These are phyloP conservation scores for Dendroctonus ponderosae DNA, from an alignment of 1,140 invertebrate species.

Conservation along the genomic window DNA sequence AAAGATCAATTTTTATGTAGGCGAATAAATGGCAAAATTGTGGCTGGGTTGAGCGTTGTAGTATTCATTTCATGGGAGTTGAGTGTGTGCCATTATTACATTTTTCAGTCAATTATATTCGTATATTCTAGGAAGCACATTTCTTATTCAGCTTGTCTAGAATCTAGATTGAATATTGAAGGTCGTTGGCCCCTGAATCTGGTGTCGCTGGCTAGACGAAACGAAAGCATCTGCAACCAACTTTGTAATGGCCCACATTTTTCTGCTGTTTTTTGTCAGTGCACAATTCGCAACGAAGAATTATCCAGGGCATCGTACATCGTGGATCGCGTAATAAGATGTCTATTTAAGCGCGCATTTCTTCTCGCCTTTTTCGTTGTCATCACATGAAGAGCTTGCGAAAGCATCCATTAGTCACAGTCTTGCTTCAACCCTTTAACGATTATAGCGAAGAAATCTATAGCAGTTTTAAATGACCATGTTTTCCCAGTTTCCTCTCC, in stretches of 20 bases:
- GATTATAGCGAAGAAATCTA: neutral
- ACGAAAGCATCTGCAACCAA: constrained; percentile 25
- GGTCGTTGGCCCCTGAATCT: constrained; percentile 17
- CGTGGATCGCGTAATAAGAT: constrained; percentile 13
- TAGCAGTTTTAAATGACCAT: too few relatives aligned
- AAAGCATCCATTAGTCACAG: neutral
- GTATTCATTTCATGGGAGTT: neutral
- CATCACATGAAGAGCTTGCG: neutral
- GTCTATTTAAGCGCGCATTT: neutral
- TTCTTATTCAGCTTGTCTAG: constrained; percentile 24
- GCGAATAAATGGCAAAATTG: neutral
- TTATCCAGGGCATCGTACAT: constrained; percentile 23
- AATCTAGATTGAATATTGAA: constrained; percentile 25
- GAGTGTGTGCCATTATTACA: too few relatives aligned
- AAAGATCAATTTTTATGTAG: neutral
- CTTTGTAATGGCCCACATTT: constrained; percentile 26
- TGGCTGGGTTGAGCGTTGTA: neutral
- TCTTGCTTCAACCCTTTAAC: neutral
- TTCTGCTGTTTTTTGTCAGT: constrained; percentile 17
- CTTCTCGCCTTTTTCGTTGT: neutral
- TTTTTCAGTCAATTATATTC: neutral
- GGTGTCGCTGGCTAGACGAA: constrained; percentile 24
- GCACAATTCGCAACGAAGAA: neutral
- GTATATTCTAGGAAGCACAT: neutral
- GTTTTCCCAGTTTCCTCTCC: too few relatives aligned